Evolutionary conservation across 2,113 vertebrate species (phyloP).

Genomic region (Dryoscopus gambensis): DNA sequence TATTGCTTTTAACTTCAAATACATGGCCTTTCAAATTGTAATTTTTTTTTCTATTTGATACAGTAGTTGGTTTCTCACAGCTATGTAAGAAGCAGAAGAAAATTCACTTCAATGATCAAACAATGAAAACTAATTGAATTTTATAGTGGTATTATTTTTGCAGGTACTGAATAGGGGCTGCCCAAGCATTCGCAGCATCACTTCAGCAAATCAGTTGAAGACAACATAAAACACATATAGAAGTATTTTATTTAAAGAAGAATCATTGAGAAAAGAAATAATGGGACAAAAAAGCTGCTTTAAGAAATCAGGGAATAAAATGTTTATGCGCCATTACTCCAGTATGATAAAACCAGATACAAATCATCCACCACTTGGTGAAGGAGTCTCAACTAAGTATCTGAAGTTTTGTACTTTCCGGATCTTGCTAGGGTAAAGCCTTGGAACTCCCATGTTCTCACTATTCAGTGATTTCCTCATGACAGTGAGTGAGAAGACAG

Average conservation of each 20-base stretch:
- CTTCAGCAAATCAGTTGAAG: not conserved
- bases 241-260: not conserved
- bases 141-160: not conserved
- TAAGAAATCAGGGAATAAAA: not conserved
- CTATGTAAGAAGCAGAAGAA: not conserved
- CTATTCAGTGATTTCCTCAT: not conserved
- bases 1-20: not conserved
- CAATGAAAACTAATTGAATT: not conserved
- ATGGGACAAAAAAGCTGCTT: not conserved
- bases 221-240: not conserved
- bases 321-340: not conserved
- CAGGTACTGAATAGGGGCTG: not conserved
- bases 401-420: not conserved
- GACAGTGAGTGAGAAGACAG: not conserved
- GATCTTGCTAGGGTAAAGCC: not conserved
- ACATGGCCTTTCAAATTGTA: not conserved
- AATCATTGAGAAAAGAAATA: not conserved
- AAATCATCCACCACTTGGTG: not conserved
- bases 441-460: not conserved
- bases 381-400: not conserved
- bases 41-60: not conserved
- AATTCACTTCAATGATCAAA: not conserved
- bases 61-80: not conserved
- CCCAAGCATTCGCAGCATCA: not conserved
- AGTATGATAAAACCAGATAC: not conserved